Percentiles rank a stretch among this genome's conserved stretches.
phyloP scores from a whole-genome alignment of 2,888 invertebrate genomes.

The Tetropium fuscum region DNA sequence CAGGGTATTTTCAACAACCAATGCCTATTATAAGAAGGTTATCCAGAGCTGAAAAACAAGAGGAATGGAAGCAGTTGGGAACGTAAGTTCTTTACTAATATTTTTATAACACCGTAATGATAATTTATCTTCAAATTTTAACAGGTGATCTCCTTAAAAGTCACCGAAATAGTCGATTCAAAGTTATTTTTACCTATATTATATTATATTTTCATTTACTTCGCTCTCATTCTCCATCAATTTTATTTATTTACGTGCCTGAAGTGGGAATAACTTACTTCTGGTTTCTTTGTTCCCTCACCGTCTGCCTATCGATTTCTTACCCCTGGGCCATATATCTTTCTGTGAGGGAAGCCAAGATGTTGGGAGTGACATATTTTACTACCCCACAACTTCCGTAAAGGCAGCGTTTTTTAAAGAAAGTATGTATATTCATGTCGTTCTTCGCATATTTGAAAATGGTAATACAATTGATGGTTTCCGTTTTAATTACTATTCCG shows the following conservation, averaged over 20 bases:
- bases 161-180: no score
- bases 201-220: conserved; percentile 6
- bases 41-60: conserved; percentile 69
- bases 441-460: no score
- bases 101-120: not conserved
- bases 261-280: not conserved
- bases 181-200: no score
- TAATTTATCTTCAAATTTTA: no score
- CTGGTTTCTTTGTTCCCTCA: conserved; percentile 8
- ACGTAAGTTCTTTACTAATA: conserved; percentile 70
- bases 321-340: conserved; percentile 10
- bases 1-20: conserved; percentile 68
- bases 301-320: conserved; percentile 16
- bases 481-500: no score
- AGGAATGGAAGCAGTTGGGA: conserved; percentile 75
- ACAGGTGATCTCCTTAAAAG: no score
- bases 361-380: conserved; percentile 19
- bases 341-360: conserved; percentile 7
- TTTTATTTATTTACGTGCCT: conserved; percentile 5
- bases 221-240: not conserved
- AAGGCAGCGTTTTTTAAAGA: not conserved
- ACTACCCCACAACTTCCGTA: conserved; percentile 4
- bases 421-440: not conserved
- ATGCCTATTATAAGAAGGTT: conserved; percentile 72
- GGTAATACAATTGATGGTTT: no score